phyloP scores from a whole-genome alignment of 2,797 vertebrate species.

The Tenualosa thibaudeaui region DNA sequence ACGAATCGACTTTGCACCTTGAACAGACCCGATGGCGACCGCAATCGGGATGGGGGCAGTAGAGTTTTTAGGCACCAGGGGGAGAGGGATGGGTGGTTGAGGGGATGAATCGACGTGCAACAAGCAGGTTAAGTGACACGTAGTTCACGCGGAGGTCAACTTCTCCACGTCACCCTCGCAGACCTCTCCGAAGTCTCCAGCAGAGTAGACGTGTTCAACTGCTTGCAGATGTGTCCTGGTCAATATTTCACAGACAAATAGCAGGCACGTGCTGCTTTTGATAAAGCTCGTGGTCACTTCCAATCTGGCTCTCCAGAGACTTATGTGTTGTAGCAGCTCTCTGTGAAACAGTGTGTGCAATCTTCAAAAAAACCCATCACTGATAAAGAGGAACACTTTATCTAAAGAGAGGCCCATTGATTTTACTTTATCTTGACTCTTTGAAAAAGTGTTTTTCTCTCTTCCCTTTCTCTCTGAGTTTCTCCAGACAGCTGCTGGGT shows the following conservation, averaged over 20 bases:
- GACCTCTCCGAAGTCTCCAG: slow-evolving; percentile 70
- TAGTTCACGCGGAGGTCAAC: slow-evolving; percentile 75
- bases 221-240: slow-evolving; percentile 80
- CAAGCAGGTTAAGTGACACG: slow-evolving; percentile 78
- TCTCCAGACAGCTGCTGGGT: background rate
- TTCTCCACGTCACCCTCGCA: slow-evolving; percentile 71
- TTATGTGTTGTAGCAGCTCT: slow-evolving; percentile 53
- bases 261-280: slow-evolving; percentile 72
- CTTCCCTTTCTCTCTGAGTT: background rate
- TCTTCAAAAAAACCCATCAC: slow-evolving; percentile 45
- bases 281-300: slow-evolving; percentile 75
- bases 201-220: slow-evolving; percentile 74
- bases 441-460: background rate
- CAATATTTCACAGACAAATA: slow-evolving; percentile 73
- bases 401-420: background rate
- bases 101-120: slow-evolving; percentile 73
- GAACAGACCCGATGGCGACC: slow-evolving; percentile 46
- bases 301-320: slow-evolving; percentile 71
- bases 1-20: slow-evolving; percentile 57
- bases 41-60: background rate
- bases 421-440: slow-evolving; percentile 1
- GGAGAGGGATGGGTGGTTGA: slow-evolving; percentile 49
- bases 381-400: slow-evolving; percentile 33
- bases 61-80: background rate
- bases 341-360: slow-evolving; percentile 55